Percentiles rank a stretch among this genome's conserved stretches.
phyloP scores from a whole-genome alignment of 2,113 vertebrate species.

The Lycocorax pyrrhopterus region DNA sequence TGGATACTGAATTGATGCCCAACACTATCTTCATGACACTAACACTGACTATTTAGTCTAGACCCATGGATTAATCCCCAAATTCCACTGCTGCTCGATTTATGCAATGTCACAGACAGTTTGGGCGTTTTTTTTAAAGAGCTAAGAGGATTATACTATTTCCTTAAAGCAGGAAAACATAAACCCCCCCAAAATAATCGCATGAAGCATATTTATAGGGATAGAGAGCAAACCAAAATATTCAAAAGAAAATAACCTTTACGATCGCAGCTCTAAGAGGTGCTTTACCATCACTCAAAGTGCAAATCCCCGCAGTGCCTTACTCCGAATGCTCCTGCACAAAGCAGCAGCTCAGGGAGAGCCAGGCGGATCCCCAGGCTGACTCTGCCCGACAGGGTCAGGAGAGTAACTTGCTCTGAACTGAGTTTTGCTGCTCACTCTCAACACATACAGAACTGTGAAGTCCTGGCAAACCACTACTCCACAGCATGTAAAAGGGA shows the following conservation, averaged over 20 bases:
- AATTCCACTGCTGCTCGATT: not conserved
- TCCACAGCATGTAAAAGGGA: not conserved
- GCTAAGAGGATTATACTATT: constrained; percentile 13
- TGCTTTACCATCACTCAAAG: not conserved
- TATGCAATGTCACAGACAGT: not conserved
- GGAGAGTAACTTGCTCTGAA: not conserved
- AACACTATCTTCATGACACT: not conserved
- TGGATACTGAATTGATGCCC: not conserved
- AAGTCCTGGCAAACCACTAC: not conserved
- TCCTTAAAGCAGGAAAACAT: not conserved
- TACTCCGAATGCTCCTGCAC: not conserved
- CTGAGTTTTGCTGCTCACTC: not conserved
- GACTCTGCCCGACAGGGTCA: not conserved
- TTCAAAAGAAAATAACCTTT: not conserved
- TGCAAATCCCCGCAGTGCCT: not conserved
- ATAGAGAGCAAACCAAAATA: not conserved
- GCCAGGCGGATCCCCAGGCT: accelerated
- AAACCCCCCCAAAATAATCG: not conserved
- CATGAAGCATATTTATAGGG: not conserved
- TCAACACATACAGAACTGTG: not conserved
- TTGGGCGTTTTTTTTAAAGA: not conserved
- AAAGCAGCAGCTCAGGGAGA: not conserved
- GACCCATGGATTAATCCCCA: not conserved
- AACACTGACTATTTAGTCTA: not conserved
- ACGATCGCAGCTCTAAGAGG: not conserved